Conservation (phyloP, 1,140 invertebrate species). For the Lamellibrachia luymesi region DNA sequence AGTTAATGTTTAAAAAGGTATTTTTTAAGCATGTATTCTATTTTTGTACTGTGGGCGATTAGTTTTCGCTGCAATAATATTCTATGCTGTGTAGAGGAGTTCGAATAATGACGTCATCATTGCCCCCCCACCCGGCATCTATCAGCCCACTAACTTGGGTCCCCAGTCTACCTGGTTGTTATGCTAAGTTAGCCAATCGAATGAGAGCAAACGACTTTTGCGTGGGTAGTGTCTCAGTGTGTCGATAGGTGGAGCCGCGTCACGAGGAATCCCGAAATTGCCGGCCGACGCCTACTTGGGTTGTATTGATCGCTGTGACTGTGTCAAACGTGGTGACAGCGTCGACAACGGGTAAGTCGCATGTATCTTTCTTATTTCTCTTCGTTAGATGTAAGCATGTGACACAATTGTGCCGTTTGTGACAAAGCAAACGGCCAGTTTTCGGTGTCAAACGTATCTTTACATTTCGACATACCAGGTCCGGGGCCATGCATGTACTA, state of each 20-base stretch:
- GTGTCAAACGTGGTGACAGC: not conserved
- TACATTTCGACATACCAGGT: too few species aligned
- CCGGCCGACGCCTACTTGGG: not conserved
- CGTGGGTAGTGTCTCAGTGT: not conserved
- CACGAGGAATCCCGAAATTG: not conserved
- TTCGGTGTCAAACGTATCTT: too few species aligned
- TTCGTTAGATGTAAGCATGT: not conserved
- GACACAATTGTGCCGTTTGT: not conserved
- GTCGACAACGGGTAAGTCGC: not conserved
- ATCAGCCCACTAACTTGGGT: not conserved
- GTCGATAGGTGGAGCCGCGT: not conserved
- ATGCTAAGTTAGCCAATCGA: not conserved
- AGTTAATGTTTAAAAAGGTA: too few species aligned
- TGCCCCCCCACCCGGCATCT: too few species aligned
- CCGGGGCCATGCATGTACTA: too few species aligned
- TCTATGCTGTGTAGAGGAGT: too few species aligned
- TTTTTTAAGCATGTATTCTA: too few species aligned
- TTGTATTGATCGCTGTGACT: not conserved
- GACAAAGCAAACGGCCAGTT: not conserved
- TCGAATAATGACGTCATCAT: too few species aligned
- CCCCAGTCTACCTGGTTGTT: not conserved
- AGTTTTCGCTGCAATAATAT: too few species aligned
- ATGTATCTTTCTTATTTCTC: not conserved
- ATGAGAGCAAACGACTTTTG: not conserved
- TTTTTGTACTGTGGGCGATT: too few species aligned